Evolutionary conservation across 2,797 vertebrate genomes (phyloP), one percentile per base, ranked within the genome.

Genomic region (Phrynocephalus guinanensis): DNA sequence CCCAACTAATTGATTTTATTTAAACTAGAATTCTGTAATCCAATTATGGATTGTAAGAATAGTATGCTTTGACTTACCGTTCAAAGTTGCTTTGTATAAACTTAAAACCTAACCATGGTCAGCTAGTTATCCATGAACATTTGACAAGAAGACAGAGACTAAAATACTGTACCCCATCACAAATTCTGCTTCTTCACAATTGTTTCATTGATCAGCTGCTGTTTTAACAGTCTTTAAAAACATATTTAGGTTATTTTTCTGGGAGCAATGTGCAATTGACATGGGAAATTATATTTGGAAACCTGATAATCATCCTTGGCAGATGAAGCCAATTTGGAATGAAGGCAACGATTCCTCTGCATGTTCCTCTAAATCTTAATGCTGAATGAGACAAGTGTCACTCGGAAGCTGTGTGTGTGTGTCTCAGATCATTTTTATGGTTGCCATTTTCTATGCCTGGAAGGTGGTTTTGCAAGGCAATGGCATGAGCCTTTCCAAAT

Each of bases 21-120:
- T 72, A 86, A 85, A 56, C 52, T 79, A 28, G 13, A 63, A 87
- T n/a, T 15, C 18, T 75, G 86, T 79, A 86, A 72, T 90, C 24
- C 3, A 56, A 71, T 24, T 52, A 71, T 22, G 30, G 8, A 44
- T 79, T 79, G 38, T 38, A 28, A 56, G 26, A 30, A 28, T 63
- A 30, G 16, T 60, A 8, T 28, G 26, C 33, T 73, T 83, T 26
- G 48, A 83, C 30, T 33, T 73, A 63, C 16, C 22, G 26, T 79
- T 33, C 16, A 71, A 56, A 83, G 33, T 44, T 63, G 9, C 26
- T 70, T 79, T 72, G n/a, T 60, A 13, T 60, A 72, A 80, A 0
- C 52, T 6, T 44, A 28, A 44, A 63, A 86, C 28, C 18, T 10
- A 80, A 30, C 26, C 3, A 22, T 71, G 4, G 24, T 15, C 18